Conservation (phyloP, 2,797 vertebrate species). For the Merluccius polli region DNA sequence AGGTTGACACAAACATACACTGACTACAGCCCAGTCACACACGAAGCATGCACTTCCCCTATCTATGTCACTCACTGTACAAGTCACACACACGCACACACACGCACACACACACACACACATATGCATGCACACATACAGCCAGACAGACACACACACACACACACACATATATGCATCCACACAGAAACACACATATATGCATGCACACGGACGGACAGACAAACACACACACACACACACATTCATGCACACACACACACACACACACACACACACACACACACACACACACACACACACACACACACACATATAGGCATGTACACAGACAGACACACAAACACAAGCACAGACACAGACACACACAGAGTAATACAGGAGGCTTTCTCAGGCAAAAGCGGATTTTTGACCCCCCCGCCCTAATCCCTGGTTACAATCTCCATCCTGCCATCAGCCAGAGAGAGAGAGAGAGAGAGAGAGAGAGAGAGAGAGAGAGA, state of each 20-base stretch:
- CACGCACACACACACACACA: background rate
- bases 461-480: conserved; percentile 55
- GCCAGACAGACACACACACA: conserved; percentile 18
- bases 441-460: conserved; percentile 83
- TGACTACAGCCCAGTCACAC: conserved; percentile 48
- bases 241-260: conserved; percentile 33
- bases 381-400: conserved; percentile 81
- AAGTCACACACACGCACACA: background rate
- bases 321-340: background rate
- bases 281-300: background rate
- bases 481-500: conserved; percentile 36
- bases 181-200: background rate
- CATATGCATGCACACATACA: background rate
- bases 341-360: conserved; percentile 38
- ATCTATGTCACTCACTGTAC: background rate
- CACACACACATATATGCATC: background rate
- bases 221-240: conserved; percentile 18
- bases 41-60: conserved; percentile 26
- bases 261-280: conserved; percentile 29
- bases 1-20: conserved; percentile 66
- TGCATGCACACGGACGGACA: background rate
- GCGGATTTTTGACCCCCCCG: conserved; percentile 85
- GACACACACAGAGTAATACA: conserved; percentile 48
- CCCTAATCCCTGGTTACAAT: conserved; percentile 87
- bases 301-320: background rate